phyloP scores from a whole-genome alignment of 2,888 invertebrate species.

The Tryphoninae sp. region DNA sequence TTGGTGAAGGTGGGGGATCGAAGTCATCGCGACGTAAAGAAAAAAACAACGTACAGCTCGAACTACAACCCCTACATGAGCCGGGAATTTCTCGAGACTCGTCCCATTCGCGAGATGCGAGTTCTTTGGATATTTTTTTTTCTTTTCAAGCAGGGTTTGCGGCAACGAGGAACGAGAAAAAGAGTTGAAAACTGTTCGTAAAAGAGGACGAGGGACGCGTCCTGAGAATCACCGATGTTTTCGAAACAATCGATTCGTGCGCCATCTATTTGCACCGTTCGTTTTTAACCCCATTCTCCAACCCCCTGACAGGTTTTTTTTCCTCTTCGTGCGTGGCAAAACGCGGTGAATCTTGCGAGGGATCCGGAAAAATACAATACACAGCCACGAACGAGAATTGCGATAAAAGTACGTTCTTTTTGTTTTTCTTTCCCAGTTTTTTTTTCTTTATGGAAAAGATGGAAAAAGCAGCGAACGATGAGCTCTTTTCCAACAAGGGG shows the following conservation, averaged over 20 bases:
- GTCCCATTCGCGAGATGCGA: constrained; percentile 4
- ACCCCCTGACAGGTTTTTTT: neutral
- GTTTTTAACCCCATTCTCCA: neutral
- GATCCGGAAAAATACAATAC: constrained; percentile 14
- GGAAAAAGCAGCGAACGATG: constrained; percentile 17
- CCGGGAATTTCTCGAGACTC: constrained; percentile 6
- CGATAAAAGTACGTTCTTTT: neutral
- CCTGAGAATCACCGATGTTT: constrained; percentile 45
- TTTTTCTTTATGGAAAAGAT: neutral
- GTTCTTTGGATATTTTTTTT: constrained; percentile 11
- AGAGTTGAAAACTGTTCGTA: constrained; percentile 4
- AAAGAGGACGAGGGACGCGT: constrained; percentile 14
- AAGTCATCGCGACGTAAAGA: constrained; percentile 16
- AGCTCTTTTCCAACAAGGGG: constrained; percentile 8
- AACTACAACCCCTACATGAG: neutral
- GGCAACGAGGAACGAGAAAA: constrained; percentile 5
- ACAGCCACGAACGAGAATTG: constrained; percentile 11
- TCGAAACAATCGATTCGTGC: constrained; percentile 21
- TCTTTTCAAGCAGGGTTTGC: neutral
- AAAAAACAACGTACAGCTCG: neutral
- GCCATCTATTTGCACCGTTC: constrained; percentile 26
- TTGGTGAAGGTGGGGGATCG: constrained; percentile 2
- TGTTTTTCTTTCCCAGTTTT: too few species aligned
- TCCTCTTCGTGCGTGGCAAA: constrained; percentile 4
- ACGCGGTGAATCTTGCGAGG: constrained; percentile 30